Base-by-base conservation (phyloP, 2,888 invertebrate genomes). In the Criorhina ranunculi region DNA sequence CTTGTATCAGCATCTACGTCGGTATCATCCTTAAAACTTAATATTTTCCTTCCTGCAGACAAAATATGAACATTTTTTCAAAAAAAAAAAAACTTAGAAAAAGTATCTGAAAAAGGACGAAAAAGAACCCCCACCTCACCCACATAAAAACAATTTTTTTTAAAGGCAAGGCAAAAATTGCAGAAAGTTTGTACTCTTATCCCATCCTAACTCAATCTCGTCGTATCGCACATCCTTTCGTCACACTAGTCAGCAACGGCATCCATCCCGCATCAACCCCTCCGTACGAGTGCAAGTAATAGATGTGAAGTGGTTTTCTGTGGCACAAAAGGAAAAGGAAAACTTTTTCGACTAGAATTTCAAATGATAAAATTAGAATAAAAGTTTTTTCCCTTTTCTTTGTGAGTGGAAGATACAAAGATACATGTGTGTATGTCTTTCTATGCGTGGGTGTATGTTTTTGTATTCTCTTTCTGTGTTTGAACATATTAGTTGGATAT, bases 361-460 rank as follows among this genome's bases (percentile, higher is more conserved):
- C 66, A 82, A 82, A 78, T 78, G 67, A 82, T 82, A 67, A 82
- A 78, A 82, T 82, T 79, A 69, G 62, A 77, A 79, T 79, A 79
- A 75, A 78, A 83, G 40, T 76, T 75, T 42, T 2, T 17, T 40
- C 2, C 17, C 7, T 24, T 57, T 8, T 44, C 29, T 12, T 6
- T 59, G 42, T 51, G 29, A 37, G 9, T 62, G 19, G n/a, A n/a
- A 15, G 37, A 66, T 35, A 55, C 12, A 29, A 24, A 24, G 24
- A 1, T 24, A 24, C 37, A 17, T 19, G 37, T 11, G 8, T 24
- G 11, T 11, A 3, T 42, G 40, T 15, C 8, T 64, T 29, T 46
- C 11, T n/a, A 19, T 35, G 24, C 37, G 15, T 19, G 37, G 11
- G 8, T 24, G 11, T 12, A 3, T 42, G 31, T 24, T 8, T 64